A percentile compares a stretch with the other conserved stretches of the same genome.
phyloP scores from a whole-genome alignment of 92 coral and sea anemone species.

The Virgularia gustaviana region DNA sequence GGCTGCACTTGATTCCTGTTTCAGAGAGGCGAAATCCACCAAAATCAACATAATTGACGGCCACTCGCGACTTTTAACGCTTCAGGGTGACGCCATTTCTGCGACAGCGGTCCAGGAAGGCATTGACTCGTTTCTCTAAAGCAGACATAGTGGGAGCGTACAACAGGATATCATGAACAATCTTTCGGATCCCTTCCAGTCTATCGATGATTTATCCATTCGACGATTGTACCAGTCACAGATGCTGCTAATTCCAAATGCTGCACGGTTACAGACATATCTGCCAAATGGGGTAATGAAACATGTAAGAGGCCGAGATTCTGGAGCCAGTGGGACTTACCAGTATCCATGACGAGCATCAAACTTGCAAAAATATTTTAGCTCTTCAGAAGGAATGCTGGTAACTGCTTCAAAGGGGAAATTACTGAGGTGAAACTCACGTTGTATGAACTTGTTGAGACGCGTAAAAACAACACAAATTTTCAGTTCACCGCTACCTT shows the following conservation, averaged over 20 bases:
- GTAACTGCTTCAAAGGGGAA: too few relatives aligned
- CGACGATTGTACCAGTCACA: conserved; percentile 11
- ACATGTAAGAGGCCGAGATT: conserved; percentile 12
- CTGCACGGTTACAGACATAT: too few relatives aligned
- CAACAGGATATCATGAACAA: conserved; percentile 1
- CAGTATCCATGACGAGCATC: conserved; percentile 31
- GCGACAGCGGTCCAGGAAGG: conserved; percentile 11
- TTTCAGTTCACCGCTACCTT: too few relatives aligned
- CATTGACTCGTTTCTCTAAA: too few relatives aligned
- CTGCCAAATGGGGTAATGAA: conserved; percentile 26
- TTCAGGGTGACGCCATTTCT: not conserved
- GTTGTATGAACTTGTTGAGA: too few relatives aligned
- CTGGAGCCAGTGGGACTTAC: conserved; percentile 29
- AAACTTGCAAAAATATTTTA: conserved; percentile 29
- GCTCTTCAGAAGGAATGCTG: conserved; percentile 30
- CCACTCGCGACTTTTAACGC: conserved; percentile 7
- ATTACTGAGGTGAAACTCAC: too few relatives aligned
- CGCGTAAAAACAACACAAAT: too few relatives aligned
- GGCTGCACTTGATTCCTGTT: conserved; percentile 33
- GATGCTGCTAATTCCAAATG: too few relatives aligned
- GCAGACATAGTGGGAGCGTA: too few relatives aligned
- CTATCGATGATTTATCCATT: conserved; percentile 4
- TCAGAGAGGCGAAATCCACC: too few relatives aligned
- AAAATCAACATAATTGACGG: conserved; percentile 21
- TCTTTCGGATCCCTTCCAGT: conserved; percentile 1